Base-by-base conservation (phyloP, 2,797 vertebrate species). In the Notoglanidium macrostoma region DNA sequence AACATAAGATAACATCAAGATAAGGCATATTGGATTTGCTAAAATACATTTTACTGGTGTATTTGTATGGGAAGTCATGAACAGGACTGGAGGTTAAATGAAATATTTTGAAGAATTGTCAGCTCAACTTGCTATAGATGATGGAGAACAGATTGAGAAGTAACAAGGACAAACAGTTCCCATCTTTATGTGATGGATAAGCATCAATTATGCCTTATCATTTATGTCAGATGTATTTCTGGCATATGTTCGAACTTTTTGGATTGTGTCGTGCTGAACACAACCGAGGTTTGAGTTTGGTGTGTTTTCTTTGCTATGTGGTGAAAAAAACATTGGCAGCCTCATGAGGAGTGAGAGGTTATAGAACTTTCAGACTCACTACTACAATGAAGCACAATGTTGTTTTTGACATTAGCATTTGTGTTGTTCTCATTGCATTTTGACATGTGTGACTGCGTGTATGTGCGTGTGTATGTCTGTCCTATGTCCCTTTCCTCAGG, bases 401-500 rank as follows among this genome's bases (percentile, higher is more conserved):
- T 88, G 85, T 92, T 91, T 95, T 90, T 93, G 92, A 89, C 89
- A 82, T 93, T 29, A n/a, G 61, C 83, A 32, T 89, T 76, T 72
- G 63, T 80, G 67, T 85, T 87, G 67, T 88, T 87, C 70, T 87
- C 77, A 83, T 82, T 88, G 61, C 81, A 86, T 86, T 65, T 76
- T 81, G 70, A 87, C 44, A 44, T 59, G 54, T 80, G 84, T 68
- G 73, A 68, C 70, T 72, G 86, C 63, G 73, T 86, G 68, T 81
- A 74, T 73, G 86, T 84, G 63, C 83, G 79, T 87, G 68, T 87
- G 85, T 85, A 73, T 90, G 86, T 90, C 86, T 90, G 86, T 92
- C 82, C 40, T 87, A 84, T 91, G 89, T 88, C 86, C 96, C 93
- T 97, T 93, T 96, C 94, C 95, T 93, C 94, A 99, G 98, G 98